Conservation (phyloP, 2,888 invertebrate species). For the Lymantria dispar region DNA sequence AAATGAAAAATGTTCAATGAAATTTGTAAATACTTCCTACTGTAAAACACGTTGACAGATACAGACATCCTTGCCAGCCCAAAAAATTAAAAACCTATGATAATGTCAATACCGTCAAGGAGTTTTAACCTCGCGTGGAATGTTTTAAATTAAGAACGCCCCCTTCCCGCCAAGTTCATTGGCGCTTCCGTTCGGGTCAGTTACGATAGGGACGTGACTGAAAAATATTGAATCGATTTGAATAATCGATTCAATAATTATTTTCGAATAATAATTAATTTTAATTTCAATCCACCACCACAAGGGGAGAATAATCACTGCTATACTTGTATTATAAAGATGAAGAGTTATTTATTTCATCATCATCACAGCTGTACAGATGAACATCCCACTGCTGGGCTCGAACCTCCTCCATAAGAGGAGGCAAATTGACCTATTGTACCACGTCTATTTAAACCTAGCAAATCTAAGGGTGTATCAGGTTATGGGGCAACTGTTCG, state of each 20-base stretch:
- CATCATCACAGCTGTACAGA: no score
- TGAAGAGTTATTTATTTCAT: no score
- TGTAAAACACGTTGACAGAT: slow-evolving; percentile 1
- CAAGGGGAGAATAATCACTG: no score
- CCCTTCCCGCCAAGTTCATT: slow-evolving; percentile 68
- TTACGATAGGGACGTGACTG: slow-evolving; percentile 35
- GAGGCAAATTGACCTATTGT: no score
- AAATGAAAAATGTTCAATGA: not conserved
- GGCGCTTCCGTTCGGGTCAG: slow-evolving; percentile 58
- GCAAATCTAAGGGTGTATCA: no score
- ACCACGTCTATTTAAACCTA: no score
- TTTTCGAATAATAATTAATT: no score
- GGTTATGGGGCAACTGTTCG: no score
- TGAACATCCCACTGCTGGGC: no score
- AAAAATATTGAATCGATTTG: slow-evolving; percentile 5
- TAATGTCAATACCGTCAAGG: slow-evolving; percentile 35
- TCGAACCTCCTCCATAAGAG: no score
- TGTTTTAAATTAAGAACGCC: slow-evolving; percentile 51
- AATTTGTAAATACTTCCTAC: not conserved
- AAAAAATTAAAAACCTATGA: slow-evolving; percentile 15
- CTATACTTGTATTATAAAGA: no score
- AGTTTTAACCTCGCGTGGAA: slow-evolving; percentile 21
- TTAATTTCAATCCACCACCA: no score
- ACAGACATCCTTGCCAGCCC: slow-evolving; percentile 28
- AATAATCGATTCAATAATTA: not conserved